Conservation (phyloP, 2,888 invertebrate genomes). For the Tenthredo scrophulariae region DNA sequence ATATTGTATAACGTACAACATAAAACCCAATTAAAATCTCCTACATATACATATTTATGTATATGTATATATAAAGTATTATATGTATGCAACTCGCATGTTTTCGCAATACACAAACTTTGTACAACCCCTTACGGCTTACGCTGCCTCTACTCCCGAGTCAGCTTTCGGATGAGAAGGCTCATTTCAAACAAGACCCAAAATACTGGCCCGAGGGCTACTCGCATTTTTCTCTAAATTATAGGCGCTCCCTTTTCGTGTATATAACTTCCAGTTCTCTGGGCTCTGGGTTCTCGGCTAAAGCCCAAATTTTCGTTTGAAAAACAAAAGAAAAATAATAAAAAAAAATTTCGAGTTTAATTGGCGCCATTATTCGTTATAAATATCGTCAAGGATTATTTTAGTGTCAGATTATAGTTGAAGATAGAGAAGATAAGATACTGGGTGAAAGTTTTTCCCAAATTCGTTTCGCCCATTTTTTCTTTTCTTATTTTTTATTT, state of each 20-base stretch:
- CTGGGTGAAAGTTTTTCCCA: background rate
- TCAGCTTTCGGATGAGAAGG: background rate
- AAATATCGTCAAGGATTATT: constrained; percentile 12
- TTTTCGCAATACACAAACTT: constrained; percentile 9
- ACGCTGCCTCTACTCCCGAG: background rate
- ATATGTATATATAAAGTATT: background rate
- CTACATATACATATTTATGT: background rate
- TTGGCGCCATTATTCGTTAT: constrained; percentile 35
- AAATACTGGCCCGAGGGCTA: constrained; percentile 44
- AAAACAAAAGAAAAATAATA: background rate
- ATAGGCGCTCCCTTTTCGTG: constrained; percentile 41
- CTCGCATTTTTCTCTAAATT: constrained; percentile 48
- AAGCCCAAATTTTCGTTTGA: background rate
- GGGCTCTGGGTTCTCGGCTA: background rate
- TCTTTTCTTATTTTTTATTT: background rate
- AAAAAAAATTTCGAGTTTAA: background rate
- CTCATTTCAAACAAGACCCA: constrained; percentile 34
- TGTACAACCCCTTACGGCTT: constrained; percentile 24
- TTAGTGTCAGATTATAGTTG: background rate
- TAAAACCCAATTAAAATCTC: constrained; percentile 34
- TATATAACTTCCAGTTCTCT: background rate
- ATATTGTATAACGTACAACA: background rate
- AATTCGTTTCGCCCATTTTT: background rate
- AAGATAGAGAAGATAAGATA: background rate
- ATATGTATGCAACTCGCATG: background rate